Base-by-base conservation (phyloP, 2,113 vertebrate genomes). In the Bos indicus region DNA sequence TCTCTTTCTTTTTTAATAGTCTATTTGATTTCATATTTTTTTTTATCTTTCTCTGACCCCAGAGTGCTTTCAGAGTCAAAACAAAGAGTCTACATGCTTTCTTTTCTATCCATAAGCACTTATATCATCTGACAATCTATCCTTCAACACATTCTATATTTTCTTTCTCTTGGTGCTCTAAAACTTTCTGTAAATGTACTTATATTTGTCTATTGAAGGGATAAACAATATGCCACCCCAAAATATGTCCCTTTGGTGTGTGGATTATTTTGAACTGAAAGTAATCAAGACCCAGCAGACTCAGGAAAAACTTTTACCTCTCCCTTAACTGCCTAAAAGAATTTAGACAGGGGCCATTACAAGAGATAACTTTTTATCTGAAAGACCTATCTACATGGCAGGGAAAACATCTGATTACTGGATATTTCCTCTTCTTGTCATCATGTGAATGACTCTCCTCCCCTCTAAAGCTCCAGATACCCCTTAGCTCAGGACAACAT, bases 1-100 rank as follows among this genome's bases (percentile, higher is more conserved):
- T 94, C 64, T 94, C 80, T 81, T 92, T 77, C 74, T 96, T 97
- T 74, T 95, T 90, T 90, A 94, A 92, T 36, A 88, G 85, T 84
- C 92, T 56, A 74, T 88, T 80, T 60, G 48, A 57, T 92, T 81
- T 96, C 84, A 87, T 21, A 52, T 54, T 81, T 9, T 6, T 88
- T 71, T 83, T 92, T 23, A 56, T 74, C 60, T 90, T 95, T 80
- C 11, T 91, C 89, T 97, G 51, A 57, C 30, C 46, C 62, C 5
- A 5, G 36, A 91, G 64, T 86, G 54, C 67, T 91, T 84, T 89
- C 88, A 95, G 60, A 57, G 5, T 36, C 51, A 86, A 93, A 96
- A 81, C 3, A 16, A 57, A 86, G 7, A 88, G 15, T 23, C 30
- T 40, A 48, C 52, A 67, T 16, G 4, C 59, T 77, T 95, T 87